phyloP scores from a whole-genome alignment of 2,888 invertebrate genomes.

The Drosophila ustulata region DNA sequence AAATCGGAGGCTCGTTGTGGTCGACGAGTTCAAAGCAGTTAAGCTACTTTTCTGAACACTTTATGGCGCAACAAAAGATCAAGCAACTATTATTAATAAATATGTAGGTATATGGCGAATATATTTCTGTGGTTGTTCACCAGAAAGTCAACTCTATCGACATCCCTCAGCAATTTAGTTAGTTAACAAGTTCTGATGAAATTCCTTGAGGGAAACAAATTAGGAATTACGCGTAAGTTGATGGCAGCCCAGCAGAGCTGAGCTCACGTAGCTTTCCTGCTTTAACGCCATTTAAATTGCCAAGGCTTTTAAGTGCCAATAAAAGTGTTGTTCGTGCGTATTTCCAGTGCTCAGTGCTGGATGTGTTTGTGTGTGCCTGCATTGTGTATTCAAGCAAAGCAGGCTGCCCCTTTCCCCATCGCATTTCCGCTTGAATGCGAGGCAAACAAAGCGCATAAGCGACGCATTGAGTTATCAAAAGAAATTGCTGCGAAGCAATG shows the following conservation, averaged over 20 bases:
- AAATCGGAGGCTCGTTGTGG: not conserved
- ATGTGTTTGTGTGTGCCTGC: constrained; percentile 14
- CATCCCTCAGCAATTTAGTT: not conserved
- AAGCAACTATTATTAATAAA: too few species aligned
- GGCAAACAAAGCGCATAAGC: constrained; percentile 73
- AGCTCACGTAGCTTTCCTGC: constrained; percentile 42
- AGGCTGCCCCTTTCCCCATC: constrained; percentile 17
- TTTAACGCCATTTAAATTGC: constrained; percentile 56
- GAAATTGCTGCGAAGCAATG: constrained; percentile 56
- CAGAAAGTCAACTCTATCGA: too few species aligned
- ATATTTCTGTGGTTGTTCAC: not conserved
- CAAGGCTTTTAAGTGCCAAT: constrained; percentile 54
- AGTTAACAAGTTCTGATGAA: constrained; percentile 9
- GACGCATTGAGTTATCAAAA: constrained; percentile 69
- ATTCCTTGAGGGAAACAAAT: constrained; percentile 33
- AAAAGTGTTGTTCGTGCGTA: constrained; percentile 61
- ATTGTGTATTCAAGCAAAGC: constrained; percentile 7
- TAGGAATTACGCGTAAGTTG: constrained; percentile 35
- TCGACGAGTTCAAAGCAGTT: too few species aligned
- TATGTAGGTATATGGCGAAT: too few species aligned
- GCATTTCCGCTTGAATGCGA: constrained; percentile 69
- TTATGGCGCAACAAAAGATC: too few species aligned
- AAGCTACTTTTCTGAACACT: too few species aligned
- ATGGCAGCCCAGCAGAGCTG: constrained; percentile 14
- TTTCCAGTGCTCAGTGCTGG: constrained; percentile 24